Evolutionary conservation across 1,140 invertebrate species (phyloP).

Genomic region (Polypedilum pembai): DNA sequence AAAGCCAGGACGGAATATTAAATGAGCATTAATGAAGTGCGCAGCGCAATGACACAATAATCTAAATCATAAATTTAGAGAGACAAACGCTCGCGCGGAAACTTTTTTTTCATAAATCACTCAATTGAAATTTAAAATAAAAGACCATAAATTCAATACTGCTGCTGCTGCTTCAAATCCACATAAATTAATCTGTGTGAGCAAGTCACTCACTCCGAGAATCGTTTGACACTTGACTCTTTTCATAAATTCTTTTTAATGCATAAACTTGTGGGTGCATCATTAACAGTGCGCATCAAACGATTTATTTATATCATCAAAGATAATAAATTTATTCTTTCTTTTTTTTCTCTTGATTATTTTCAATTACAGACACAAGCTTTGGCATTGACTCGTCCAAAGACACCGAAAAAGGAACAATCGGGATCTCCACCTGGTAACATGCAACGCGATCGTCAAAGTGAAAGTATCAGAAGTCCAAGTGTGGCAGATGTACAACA

Average conservation of each 20-base stretch:
- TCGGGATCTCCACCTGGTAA: slow-evolving; percentile 36
- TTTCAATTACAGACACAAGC: slow-evolving; percentile 38
- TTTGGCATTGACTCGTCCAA: slow-evolving; percentile 40
- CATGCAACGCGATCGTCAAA: background rate
- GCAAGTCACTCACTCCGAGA: background rate
- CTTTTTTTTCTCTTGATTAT: background rate
- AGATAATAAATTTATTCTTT: background rate
- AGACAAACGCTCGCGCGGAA: background rate
- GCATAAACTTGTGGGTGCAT: background rate
- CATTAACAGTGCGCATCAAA: background rate
- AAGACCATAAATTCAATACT: slow-evolving; percentile 26
- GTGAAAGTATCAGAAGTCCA: background rate
- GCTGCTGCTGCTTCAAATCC: background rate
- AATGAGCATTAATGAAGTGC: slow-evolving; percentile 22
- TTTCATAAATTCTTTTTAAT: slow-evolving; percentile 14
- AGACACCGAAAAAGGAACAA: slow-evolving; percentile 41
- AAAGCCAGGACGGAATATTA: slow-evolving; percentile 11
- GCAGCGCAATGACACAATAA: slow-evolving; percentile 25
- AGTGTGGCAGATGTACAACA: slow-evolving; percentile 2
- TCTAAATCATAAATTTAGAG: slow-evolving; percentile 25
- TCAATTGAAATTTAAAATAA: slow-evolving; percentile 24
- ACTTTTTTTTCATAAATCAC: slow-evolving; percentile 18
- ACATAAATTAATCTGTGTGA: slow-evolving; percentile 13
- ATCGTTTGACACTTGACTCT: background rate
- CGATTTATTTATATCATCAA: slow-evolving; percentile 6